Percentiles rank a stretch among this genome's conserved stretches.
phyloP scores from a whole-genome alignment of 2,113 vertebrate genomes.

The Cisticola juncidis region DNA sequence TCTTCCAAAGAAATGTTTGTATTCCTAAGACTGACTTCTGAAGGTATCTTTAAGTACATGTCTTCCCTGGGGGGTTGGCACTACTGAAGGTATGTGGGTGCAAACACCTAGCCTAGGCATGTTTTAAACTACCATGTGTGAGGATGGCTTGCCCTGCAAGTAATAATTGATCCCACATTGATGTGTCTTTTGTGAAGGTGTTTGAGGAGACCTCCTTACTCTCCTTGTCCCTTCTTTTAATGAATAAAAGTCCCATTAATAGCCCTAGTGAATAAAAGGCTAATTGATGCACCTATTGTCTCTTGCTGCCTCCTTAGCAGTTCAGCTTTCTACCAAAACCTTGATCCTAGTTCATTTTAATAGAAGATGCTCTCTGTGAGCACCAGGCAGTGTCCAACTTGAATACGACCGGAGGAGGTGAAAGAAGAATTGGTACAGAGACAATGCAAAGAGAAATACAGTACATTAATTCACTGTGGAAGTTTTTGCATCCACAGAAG shows the following conservation, averaged over 20 bases:
- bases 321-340: background rate
- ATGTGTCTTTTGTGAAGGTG: background rate
- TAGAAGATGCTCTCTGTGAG: background rate
- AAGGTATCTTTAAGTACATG: constrained; percentile 1
- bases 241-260: background rate
- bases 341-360: background rate
- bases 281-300: background rate
- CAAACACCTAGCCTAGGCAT: constrained; percentile 1
- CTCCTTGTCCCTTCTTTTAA: background rate
- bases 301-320: background rate
- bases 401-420: background rate
- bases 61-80: constrained; percentile 27
- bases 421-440: background rate
- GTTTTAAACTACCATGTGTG: background rate
- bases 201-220: background rate
- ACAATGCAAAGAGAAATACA: background rate
- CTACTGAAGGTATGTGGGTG: background rate
- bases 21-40: background rate
- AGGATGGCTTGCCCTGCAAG: constrained; percentile 1
- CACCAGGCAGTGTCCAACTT: background rate
- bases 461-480: background rate
- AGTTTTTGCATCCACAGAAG: background rate
- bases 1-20: background rate
- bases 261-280: background rate
- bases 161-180: background rate